Percentiles rank a stretch among this genome's conserved stretches.
These are phyloP conservation scores for Anguilla megastoma DNA, from an alignment of 2,797 vertebrate species.

Conservation along the genomic window DNA sequence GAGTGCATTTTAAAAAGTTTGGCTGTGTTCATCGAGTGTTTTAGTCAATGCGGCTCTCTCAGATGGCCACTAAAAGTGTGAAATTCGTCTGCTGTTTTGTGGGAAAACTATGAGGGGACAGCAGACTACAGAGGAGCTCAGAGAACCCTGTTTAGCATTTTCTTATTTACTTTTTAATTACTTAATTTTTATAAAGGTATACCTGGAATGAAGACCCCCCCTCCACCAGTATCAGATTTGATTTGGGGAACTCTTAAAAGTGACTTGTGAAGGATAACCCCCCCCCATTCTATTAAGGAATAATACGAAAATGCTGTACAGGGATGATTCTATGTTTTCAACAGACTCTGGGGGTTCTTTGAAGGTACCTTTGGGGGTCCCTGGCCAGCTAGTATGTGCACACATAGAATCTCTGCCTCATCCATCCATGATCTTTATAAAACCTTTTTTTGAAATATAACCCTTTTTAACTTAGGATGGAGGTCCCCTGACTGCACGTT, in stretches of 20 bases:
- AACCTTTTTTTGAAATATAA: no score
- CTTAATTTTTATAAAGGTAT: no score
- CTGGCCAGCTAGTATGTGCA: no score
- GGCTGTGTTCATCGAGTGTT: constrained; percentile 6
- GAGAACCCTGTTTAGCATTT: background rate
- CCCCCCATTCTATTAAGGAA: background rate
- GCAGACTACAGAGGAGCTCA: background rate
- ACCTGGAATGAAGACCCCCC: background rate
- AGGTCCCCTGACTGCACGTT: no score
- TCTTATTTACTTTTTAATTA: background rate
- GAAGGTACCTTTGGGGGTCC: no score
- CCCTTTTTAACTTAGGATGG: no score
- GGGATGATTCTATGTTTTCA: background rate
- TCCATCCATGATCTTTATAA: no score
- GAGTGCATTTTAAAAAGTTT: background rate
- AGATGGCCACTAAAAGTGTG: background rate
- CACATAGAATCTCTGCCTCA: no score
- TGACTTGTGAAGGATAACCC: background rate
- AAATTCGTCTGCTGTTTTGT: constrained; percentile 13
- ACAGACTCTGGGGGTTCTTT: no score
- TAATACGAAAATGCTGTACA: background rate
- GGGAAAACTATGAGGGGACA: background rate
- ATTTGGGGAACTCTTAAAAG: background rate
- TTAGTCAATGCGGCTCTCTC: background rate
- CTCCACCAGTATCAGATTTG: background rate